phyloP scores from a whole-genome alignment of 2,113 vertebrate species.

The Dolichallabes microphthalmus region DNA sequence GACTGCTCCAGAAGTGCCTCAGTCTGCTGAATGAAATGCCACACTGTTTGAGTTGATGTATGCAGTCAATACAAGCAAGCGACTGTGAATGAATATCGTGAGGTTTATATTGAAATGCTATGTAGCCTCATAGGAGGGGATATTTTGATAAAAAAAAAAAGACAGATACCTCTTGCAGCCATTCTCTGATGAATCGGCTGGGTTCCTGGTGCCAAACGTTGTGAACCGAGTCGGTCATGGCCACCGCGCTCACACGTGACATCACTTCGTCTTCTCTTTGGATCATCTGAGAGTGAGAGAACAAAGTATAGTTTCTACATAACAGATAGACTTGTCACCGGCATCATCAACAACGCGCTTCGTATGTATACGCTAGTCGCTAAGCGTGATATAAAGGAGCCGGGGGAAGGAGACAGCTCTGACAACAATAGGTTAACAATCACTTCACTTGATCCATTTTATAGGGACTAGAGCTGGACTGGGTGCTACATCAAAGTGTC shows the following conservation, averaged over 20 bases:
- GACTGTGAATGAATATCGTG: conserved; percentile 13
- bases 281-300: conserved; percentile 82
- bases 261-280: conserved; percentile 91
- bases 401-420: conserved; percentile 59
- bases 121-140: background rate
- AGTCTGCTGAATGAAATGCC: conserved; percentile 45
- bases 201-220: conserved; percentile 96
- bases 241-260: conserved; percentile 88
- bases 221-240: conserved; percentile 95
- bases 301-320: background rate
- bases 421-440: conserved; percentile 72
- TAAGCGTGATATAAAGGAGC: conserved; percentile 66
- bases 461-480: conserved; percentile 45
- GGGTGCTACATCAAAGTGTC: conserved; percentile 69
- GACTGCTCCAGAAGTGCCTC: conserved; percentile 49
- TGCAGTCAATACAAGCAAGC: conserved; percentile 14
- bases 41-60: conserved; percentile 22
- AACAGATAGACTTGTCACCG: conserved; percentile 24
- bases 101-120: background rate
- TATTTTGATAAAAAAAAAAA: conserved; percentile 5
- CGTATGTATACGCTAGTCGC: conserved; percentile 35
- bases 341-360: conserved; percentile 59
- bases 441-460: conserved; percentile 62
- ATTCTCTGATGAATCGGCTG: conserved; percentile 89
- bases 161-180: conserved; percentile 90